Conservation (phyloP, 2,888 invertebrate genomes). For the Labia minor region DNA sequence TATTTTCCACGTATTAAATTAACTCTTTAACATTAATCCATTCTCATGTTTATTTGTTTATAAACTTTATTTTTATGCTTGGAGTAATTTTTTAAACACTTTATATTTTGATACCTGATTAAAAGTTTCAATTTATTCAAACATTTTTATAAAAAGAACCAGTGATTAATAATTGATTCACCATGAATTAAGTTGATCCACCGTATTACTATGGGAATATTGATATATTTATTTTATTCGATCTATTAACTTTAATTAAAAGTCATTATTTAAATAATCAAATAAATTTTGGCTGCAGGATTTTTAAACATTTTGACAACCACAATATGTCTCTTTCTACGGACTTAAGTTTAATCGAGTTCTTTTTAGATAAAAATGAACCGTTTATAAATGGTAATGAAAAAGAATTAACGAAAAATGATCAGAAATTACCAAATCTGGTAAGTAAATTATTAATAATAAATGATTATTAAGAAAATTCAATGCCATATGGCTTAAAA, state of each 20-base stretch:
- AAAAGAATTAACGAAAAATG: slow-evolving; percentile 30
- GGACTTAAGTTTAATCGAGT: slow-evolving; percentile 37
- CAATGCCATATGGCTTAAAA: not conserved
- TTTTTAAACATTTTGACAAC: not conserved
- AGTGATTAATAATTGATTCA: not conserved
- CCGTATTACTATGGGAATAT: not conserved
- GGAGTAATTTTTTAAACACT: not conserved
- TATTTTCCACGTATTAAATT: not conserved
- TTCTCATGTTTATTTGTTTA: not conserved
- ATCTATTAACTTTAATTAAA: slow-evolving; percentile 8
- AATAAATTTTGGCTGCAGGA: not conserved
- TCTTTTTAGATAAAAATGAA: slow-evolving; percentile 35
- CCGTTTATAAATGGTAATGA: slow-evolving; percentile 31
- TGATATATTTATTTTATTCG: not conserved
- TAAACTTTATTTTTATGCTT: not conserved
- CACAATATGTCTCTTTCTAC: slow-evolving; percentile 32
- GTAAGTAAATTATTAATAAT: slow-evolving; percentile 21
- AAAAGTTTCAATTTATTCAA: not conserved
- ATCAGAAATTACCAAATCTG: slow-evolving; percentile 22
- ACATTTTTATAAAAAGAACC: not conserved
- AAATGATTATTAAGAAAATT: no score
- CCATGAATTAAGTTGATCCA: not conserved
- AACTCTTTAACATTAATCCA: not conserved
- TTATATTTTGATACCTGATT: not conserved
- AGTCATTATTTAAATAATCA: not conserved